A percentile compares a stretch with the other conserved stretches of the same genome.
Conservation (phyloP, 2,888 invertebrate genomes). For the Branchipolynoe longqiensis region DNA sequence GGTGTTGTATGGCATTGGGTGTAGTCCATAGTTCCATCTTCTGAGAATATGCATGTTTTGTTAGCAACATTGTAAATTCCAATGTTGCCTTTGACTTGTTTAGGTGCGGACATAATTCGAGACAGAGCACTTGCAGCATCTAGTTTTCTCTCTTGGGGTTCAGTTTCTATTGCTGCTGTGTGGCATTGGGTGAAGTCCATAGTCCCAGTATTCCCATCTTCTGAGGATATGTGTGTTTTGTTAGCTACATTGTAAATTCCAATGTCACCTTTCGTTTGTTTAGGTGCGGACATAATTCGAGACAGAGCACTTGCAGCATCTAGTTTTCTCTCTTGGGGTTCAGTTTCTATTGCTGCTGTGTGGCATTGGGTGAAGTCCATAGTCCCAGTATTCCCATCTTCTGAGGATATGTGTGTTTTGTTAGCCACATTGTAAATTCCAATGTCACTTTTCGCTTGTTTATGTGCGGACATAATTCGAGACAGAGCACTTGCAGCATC, state of each 20-base stretch:
- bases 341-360: not conserved
- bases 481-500: not conserved
- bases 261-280: not conserved
- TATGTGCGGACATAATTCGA: not conserved
- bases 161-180: too few relatives aligned
- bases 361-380: constrained; percentile 38
- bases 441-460: not conserved
- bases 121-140: too few relatives aligned
- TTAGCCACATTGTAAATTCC: not conserved
- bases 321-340: not conserved
- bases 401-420: not conserved
- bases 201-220: too few relatives aligned
- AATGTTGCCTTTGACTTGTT: too few relatives aligned
- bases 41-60: too few relatives aligned
- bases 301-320: not conserved
- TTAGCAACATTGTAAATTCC: too few relatives aligned
- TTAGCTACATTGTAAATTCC: not conserved
- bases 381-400: not conserved
- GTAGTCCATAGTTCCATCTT: too few relatives aligned
- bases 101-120: too few relatives aligned
- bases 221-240: not conserved
- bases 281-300: not conserved
- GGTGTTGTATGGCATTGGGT: too few relatives aligned
- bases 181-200: too few relatives aligned
- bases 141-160: too few relatives aligned